Conservation (phyloP, 2,113 vertebrate genomes). For the Pomatorhinus ruficollis region DNA sequence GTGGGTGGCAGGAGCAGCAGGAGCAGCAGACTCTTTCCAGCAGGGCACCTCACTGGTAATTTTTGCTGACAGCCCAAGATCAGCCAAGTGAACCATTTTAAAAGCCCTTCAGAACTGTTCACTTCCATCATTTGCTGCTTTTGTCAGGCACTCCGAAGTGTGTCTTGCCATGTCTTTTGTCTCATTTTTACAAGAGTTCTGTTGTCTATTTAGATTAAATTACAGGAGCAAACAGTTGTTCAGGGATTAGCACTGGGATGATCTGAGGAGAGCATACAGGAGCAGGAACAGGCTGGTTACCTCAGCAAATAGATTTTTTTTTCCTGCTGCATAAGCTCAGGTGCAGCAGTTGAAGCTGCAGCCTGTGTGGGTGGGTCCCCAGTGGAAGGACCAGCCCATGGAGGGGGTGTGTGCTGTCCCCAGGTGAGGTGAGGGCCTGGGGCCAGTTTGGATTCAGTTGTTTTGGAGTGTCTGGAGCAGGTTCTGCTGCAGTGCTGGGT, state of each 20-base stretch:
- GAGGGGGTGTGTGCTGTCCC: neutral
- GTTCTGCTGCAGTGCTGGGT: neutral
- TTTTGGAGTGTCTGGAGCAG: neutral
- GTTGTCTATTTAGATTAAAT: slow-evolving; percentile 1
- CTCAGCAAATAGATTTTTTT: neutral
- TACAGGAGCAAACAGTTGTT: neutral
- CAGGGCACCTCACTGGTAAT: neutral
- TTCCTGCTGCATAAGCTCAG: neutral
- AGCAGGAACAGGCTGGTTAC: neutral
- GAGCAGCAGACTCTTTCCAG: neutral
- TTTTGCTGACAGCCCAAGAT: slow-evolving; percentile 35
- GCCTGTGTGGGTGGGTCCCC: neutral
- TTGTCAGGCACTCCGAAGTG: neutral
- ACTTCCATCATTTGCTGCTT: slow-evolving; percentile 19
- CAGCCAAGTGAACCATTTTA: slow-evolving; percentile 22
- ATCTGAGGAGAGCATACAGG: neutral
- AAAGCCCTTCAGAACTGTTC: slow-evolving; percentile 36
- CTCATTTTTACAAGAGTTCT: neutral
- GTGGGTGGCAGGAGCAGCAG: neutral
- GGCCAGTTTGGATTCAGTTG: neutral
- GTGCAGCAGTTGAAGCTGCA: neutral
- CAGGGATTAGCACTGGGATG: neutral
- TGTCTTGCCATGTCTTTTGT: neutral
- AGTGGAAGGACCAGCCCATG: neutral
- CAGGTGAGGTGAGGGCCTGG: neutral